Base-by-base conservation (phyloP, 2,797 vertebrate species). In the Molossus molossus region DNA sequence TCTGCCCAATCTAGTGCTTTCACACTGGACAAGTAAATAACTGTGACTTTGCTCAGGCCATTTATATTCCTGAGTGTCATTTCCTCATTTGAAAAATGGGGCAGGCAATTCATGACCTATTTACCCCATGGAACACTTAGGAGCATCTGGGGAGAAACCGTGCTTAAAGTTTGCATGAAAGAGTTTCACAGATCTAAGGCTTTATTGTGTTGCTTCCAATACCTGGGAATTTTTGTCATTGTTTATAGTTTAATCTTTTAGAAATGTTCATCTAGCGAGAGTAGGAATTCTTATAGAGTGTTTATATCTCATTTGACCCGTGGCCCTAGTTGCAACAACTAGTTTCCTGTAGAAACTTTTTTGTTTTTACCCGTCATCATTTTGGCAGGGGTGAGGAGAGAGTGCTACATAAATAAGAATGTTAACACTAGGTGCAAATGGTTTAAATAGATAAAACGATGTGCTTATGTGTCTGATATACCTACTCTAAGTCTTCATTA, bases 41-140 rank as follows among this genome's bases (percentile, higher is more conserved):
- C 29, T 25, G 57, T 84, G 40, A 69, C 72, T 86, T 69, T 37
- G 20, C 50, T 70, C 6, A 18, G 76, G 45, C 21, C 91, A 29
- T 55, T 96, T 69, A 70, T 70, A 53, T 89, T 88, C 55, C 62
- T 23, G 48, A 13, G 67, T 88, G 64, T 58, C 69, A 14, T 87
- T 95, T 96, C 55, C 33, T 94, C 80, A 23, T 60, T 93, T 93
- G 58, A 73, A 96, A 95, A 94, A 70, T 86, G 45, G 69, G 70
- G 58, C 67, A 92, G 65, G 48, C 83, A 67, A 91, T 95, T 88
- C 53, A 55, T 69, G 45, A 76, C 29, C 57, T 48, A 53, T 84
- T 81, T 93, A 57, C 94, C 80, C 50, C 65, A 25, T 8, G 33
- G 27, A 25, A 55, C 53, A 9, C n/a, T 77, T 82, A 45, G 72